Evolutionary conservation across 2,888 invertebrate genomes (phyloP), one percentile per base, ranked within the genome.

Genomic region (Dysmachus trigonus): DNA sequence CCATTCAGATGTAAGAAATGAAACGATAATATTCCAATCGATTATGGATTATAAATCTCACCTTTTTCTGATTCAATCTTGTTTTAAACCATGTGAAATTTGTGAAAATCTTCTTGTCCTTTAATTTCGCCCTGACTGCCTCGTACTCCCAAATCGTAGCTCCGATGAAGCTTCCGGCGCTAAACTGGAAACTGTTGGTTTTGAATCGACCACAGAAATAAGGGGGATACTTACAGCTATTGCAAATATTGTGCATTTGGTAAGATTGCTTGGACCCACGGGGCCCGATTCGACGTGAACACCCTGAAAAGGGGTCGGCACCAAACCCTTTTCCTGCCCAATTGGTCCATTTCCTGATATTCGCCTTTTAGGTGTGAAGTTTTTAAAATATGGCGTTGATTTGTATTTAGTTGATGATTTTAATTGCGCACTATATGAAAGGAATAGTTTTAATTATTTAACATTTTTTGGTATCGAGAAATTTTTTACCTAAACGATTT

Each of bases 101-200:
- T 31, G 91, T 82, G 5, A 33, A 35, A 22, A 74, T 74, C 38
- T 73, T 77, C 31, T n/a, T 76, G 2, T 76, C 62, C 35, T 41
- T 84, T 7, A 72, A 85, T 79, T 62, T 86, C 7, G 86, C 15
- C 41, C 88, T 62, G 1, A 88, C n/a, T 13, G 90, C 94, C 92
- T 98, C 98, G 93, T 98, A 98, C 91, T 98, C 97, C 96, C 97
- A 96, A 88, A 98, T 95, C 22, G 96, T 94, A 89, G 96, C 96
- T 22, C 95, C 95, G 33, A 94, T 93, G 90, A 97, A 94, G 90
- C 96, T 95, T 22, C 94, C 93, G 74, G 95, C 92, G 87, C 90
- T 89, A 88, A 96, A 95, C 96, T 96, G 89, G 35, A 90, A 90
- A 38, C 18, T 47, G 0, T 15, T 81, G n/a, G 71, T 38, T 33